Evolutionary conservation across 2,888 invertebrate genomes (phyloP).

Genomic region (Synergus umbraculus): DNA sequence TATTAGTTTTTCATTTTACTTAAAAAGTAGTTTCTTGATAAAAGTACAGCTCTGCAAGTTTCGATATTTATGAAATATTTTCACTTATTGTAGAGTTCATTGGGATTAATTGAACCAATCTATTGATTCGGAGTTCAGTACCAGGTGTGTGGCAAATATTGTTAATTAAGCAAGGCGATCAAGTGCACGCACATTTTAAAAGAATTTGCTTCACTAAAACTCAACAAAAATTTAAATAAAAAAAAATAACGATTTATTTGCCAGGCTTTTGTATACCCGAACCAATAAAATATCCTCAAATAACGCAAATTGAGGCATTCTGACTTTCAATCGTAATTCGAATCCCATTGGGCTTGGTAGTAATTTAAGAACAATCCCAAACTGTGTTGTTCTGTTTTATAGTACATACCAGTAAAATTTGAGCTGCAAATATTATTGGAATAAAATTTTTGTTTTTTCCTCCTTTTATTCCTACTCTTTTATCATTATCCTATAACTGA

Average conservation of each 20-base stretch:
- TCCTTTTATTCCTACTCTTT: neutral
- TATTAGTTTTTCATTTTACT: neutral
- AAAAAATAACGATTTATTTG: slow-evolving; percentile 22
- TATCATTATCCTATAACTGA: neutral
- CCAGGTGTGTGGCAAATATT: neutral
- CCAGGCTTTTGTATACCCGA: slow-evolving; percentile 16
- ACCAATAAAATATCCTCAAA: slow-evolving; percentile 33
- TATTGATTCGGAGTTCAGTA: neutral
- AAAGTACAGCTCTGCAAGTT: neutral
- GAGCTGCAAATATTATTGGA: neutral
- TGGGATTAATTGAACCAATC: neutral
- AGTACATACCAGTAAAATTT: neutral
- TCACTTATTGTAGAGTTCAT: neutral
- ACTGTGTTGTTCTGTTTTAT: neutral
- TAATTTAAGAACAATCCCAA: slow-evolving; percentile 25
- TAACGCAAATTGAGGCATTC: slow-evolving; percentile 22
- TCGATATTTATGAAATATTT: neutral
- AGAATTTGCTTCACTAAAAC: neutral
- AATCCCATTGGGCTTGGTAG: slow-evolving; percentile 4
- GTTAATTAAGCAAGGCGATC: slow-evolving; percentile 27
- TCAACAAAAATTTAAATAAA: neutral
- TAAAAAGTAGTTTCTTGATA: neutral
- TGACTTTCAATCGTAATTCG: slow-evolving; percentile 26
- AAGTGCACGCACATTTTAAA: neutral
- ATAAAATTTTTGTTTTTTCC: neutral